A percentile compares a stretch with the other conserved stretches of the same genome.
Conservation (phyloP, 2,113 vertebrate species). For the Tragelaphus scriptus region DNA sequence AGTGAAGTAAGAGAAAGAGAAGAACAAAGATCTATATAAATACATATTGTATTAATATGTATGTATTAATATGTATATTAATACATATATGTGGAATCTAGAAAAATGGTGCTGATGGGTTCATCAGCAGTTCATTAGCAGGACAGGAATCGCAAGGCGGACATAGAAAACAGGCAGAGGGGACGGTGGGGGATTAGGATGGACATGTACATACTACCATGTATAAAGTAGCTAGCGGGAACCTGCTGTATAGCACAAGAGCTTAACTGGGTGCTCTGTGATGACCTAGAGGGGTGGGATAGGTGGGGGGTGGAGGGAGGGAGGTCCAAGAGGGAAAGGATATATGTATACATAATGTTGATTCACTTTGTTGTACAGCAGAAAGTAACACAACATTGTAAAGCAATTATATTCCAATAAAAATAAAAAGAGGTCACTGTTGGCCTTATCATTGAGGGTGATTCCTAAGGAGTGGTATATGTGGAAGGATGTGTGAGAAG, state of each 20-base stretch:
- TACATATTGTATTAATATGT: background rate
- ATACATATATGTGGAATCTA: background rate
- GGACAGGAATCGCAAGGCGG: background rate
- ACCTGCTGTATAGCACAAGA: background rate
- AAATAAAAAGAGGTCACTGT: background rate
- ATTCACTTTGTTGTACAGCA: background rate
- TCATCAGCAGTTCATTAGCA: background rate
- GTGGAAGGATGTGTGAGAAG: background rate
- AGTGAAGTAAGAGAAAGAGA: too few species aligned
- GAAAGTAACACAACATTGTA: background rate
- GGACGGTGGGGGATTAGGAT: background rate
- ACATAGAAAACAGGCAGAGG: background rate
- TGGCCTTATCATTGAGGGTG: background rate
- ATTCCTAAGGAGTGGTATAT: background rate
- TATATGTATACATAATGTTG: background rate
- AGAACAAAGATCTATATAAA: too few species aligned
- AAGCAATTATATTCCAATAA: background rate
- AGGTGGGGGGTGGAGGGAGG: background rate
- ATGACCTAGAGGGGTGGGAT: background rate
- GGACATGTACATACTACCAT: background rate
- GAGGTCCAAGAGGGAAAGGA: background rate
- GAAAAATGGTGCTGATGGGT: background rate
- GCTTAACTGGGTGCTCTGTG: background rate
- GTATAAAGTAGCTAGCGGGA: background rate
- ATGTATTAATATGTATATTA: background rate